Percentiles rank a stretch among this genome's conserved stretches.
Evolutionary conservation across 2,888 invertebrate species (phyloP).

Genomic region (Thereva unica): DNA sequence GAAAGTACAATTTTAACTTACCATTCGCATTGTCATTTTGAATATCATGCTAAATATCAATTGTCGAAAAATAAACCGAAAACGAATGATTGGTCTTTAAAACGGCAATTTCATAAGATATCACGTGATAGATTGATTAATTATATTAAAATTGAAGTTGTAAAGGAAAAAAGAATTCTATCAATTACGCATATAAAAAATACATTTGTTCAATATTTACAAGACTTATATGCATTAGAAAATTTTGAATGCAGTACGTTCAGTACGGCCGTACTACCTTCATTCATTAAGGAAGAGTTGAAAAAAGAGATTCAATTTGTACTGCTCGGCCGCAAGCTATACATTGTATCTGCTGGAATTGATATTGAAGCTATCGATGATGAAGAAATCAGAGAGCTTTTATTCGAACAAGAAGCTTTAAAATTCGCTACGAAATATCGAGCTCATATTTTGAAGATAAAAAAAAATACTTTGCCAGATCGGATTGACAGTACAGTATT

Average conservation of each 20-base stretch:
- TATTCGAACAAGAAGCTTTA: conserved; percentile 4
- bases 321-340: background rate
- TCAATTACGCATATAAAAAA: conserved; percentile 2
- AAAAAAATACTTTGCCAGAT: conserved; percentile 6
- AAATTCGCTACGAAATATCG: background rate
- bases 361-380: background rate
- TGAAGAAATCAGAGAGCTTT: background rate
- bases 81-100: background rate
- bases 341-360: conserved; percentile 4
- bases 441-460: background rate
- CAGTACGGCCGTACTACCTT: background rate
- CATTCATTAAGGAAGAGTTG: background rate
- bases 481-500: background rate
- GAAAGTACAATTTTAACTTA: background rate
- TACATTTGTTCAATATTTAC: background rate
- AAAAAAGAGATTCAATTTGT: background rate
- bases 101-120: background rate
- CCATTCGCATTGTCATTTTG: conserved; percentile 1
- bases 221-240: background rate
- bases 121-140: background rate
- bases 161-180: background rate
- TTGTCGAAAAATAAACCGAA: background rate
- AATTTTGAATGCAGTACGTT: background rate
- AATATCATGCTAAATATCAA: conserved; percentile 1
- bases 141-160: background rate